phyloP scores from a whole-genome alignment of 2,888 invertebrate species.

The Dascillus cervinus region DNA sequence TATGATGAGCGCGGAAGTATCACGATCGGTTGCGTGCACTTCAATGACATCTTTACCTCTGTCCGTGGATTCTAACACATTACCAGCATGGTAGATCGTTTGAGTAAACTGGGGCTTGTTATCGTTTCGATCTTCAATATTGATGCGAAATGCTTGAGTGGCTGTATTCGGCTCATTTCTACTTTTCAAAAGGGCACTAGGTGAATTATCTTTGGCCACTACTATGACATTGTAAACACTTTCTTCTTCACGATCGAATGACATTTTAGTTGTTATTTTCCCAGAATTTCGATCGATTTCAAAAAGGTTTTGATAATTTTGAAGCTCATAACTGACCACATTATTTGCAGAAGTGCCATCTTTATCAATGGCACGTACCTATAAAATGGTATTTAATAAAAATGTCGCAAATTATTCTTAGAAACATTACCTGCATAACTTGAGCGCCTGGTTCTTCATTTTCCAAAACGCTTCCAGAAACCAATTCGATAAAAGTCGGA shows the following conservation, averaged over 20 bases:
- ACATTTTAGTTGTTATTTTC: conserved; percentile 71
- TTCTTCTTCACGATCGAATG: conserved; percentile 80
- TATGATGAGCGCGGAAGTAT: conserved; percentile 78
- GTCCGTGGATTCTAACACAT: conserved; percentile 77
- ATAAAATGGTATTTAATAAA: not conserved
- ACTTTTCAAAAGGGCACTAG: conserved; percentile 60
- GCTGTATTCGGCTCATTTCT: conserved; percentile 64
- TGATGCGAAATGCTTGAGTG: conserved; percentile 78
- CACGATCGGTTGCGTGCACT: conserved; percentile 80
- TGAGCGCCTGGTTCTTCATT: conserved; percentile 76
- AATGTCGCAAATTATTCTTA: not conserved
- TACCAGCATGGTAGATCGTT: conserved; percentile 62
- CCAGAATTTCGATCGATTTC: conserved; percentile 79
- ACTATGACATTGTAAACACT: conserved; percentile 86
- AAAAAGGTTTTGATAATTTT: conserved; percentile 65
- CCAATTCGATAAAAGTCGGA: conserved; percentile 75
- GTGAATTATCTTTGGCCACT: conserved; percentile 82
- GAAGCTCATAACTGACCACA: conserved; percentile 71
- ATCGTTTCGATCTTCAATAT: conserved; percentile 94
- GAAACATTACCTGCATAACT: conserved; percentile 77
- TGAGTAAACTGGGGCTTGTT: conserved; percentile 87
- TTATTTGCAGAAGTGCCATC: conserved; percentile 80
- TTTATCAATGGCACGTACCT: conserved; percentile 68
- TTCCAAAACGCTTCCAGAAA: conserved; percentile 75
- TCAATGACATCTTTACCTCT: conserved; percentile 76